Percentiles rank a stretch among this genome's conserved stretches.
These are phyloP conservation scores for Oceanites oceanicus DNA, from an alignment of 2,113 vertebrate species.

Conservation along the genomic window DNA sequence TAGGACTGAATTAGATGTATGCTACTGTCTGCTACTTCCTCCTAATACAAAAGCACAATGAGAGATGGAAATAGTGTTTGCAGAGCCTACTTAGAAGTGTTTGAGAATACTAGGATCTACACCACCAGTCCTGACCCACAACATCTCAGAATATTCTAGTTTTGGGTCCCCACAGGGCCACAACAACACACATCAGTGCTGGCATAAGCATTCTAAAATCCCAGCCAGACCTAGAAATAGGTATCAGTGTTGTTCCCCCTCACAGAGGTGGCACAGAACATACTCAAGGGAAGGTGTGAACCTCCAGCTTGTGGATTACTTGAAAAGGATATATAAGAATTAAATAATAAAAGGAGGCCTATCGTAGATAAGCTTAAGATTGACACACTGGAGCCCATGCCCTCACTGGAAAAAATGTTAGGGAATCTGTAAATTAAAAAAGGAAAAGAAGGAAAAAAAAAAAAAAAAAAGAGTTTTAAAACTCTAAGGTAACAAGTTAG, in stretches of 20 bases:
- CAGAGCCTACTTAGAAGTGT: neutral
- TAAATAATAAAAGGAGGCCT: neutral
- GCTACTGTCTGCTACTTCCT: neutral
- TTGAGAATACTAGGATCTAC: neutral
- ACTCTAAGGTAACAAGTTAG: neutral
- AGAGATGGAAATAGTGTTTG: neutral
- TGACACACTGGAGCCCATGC: neutral
- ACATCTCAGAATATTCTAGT: neutral
- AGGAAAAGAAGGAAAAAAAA: too few species aligned
- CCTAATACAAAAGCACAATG: neutral
- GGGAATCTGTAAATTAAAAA: neutral
- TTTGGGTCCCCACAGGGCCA: neutral
- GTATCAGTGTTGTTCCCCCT: too few species aligned
- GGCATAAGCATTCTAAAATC: neutral
- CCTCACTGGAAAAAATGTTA: neutral
- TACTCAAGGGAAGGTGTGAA: neutral
- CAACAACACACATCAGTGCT: accelerated
- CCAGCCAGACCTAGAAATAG: neutral
- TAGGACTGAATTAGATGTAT: neutral
- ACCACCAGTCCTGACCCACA: neutral
- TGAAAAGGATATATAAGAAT: neutral
- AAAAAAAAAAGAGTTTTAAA: neutral
- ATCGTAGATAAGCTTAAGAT: neutral
- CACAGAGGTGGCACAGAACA: neutral
- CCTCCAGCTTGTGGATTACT: neutral